These are phyloP conservation scores for Leptinotarsa texana DNA, from an alignment of 1,140 invertebrate species.

Conservation along the genomic window DNA sequence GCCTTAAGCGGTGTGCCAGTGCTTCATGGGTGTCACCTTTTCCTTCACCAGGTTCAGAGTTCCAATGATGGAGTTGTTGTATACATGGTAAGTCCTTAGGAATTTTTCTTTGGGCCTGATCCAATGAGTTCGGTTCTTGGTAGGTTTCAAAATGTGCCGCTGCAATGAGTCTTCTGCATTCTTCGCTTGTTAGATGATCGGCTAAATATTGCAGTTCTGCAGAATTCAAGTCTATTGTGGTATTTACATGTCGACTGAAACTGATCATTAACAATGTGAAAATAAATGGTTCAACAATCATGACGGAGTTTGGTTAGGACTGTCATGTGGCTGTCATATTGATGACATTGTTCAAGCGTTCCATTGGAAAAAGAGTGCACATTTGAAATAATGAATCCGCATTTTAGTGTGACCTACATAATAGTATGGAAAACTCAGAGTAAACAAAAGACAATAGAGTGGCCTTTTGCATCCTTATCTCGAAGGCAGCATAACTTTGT, in stretches of 20 bases:
- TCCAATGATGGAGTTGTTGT: constrained; percentile 63
- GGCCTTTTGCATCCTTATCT: too few species aligned
- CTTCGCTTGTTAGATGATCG: constrained; percentile 58
- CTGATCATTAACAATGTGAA: background rate
- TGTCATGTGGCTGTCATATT: constrained; percentile 1
- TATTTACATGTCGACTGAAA: background rate
- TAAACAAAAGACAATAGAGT: too few species aligned
- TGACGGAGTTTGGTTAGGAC: background rate
- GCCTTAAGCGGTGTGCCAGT: constrained; percentile 59
- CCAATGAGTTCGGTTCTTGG: constrained; percentile 57
- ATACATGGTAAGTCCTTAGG: constrained; percentile 60
- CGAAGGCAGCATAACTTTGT: too few species aligned
- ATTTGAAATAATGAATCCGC: too few species aligned
- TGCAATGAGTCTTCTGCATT: constrained; percentile 62
- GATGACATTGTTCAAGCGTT: background rate
- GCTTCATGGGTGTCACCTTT: constrained; percentile 60
- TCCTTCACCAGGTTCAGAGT: constrained; percentile 58
- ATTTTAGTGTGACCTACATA: too few species aligned
- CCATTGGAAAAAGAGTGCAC: too few species aligned
- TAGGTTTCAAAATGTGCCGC: constrained; percentile 61
- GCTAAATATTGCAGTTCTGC: constrained; percentile 62
- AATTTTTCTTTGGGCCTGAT: constrained; percentile 57
- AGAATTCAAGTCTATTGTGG: constrained; percentile 62
- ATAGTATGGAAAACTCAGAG: too few species aligned
- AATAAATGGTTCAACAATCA: background rate